These are phyloP conservation scores for Umimayanthus kanabou DNA, from an alignment of 92 coral and sea anemone species.

Conservation along the genomic window DNA sequence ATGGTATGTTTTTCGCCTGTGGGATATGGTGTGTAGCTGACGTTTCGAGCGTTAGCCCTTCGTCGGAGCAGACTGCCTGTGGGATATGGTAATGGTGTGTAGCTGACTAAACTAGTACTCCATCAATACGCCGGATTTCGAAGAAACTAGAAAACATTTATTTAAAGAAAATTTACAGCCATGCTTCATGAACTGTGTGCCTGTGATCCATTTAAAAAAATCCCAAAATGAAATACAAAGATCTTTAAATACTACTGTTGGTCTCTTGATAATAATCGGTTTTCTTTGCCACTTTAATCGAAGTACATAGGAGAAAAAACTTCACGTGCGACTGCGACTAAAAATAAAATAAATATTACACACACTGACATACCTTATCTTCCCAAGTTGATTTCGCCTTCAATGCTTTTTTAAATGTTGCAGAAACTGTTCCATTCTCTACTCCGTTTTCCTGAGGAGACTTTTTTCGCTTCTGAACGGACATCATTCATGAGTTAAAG, in stretches of 20 bases:
- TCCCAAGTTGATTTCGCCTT: slow-evolving; percentile 94
- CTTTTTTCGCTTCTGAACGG: slow-evolving; percentile 83
- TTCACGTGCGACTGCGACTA: neutral
- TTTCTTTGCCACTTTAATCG: neutral
- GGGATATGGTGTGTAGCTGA: too few species aligned
- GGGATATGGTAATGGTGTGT: too few species aligned
- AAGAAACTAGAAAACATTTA: too few species aligned
- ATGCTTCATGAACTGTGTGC: too few species aligned
- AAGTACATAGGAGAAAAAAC: neutral
- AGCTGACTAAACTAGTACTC: too few species aligned
- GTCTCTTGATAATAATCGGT: neutral
- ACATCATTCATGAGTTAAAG: slow-evolving; percentile 57
- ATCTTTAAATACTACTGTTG: neutral
- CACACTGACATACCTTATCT: slow-evolving; percentile 74
- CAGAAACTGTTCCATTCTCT: slow-evolving; percentile 82
- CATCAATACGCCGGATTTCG: too few species aligned
- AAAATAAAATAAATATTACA: neutral
- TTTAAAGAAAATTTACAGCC: too few species aligned
- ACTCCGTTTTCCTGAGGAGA: slow-evolving; percentile 63
- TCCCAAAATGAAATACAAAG: neutral
- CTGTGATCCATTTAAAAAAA: too few species aligned
- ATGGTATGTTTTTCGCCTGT: too few species aligned
- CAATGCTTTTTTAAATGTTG: slow-evolving; percentile 84
- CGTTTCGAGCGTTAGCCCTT: too few species aligned
- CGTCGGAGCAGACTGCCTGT: too few species aligned